Base-by-base conservation (phyloP, 2,113 vertebrate species). In the Brienomyrus longianalis region DNA sequence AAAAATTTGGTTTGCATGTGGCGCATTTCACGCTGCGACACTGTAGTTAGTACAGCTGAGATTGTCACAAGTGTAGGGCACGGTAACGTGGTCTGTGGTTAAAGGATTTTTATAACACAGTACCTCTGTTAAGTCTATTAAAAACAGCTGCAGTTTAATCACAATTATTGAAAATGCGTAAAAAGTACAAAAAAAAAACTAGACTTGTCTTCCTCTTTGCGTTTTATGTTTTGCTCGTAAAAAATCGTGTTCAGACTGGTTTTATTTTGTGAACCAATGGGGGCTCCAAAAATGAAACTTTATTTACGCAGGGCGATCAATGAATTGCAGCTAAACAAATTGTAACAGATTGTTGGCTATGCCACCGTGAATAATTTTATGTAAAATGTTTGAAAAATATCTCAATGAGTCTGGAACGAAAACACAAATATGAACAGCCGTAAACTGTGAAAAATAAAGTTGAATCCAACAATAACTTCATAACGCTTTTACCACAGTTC, bases 341-440 rank as follows among this genome's bases (percentile, higher is more conserved):
- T 88, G 39, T 83, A 89, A 89, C 88, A 89, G 88, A 89, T 89
- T 89, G 88, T 89, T 87, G 85, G 85, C 85, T 54, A 15, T 35
- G 85, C 51, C 50, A 54, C 85, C 19, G 45, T 87, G 48, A 87
- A 87, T 87, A 87, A 27, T 87, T 56, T 56, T 56, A 39, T 87
- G 85, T 51, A 87, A 87, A 84, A 87, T 87, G 85, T 87, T 48
- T 87, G 48, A 87, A 87, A 87, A 87, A 56, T 54, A 54, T 87
- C 50, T 87, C 85, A 87, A 87, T 87, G 51, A 87, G 85, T 39
- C 85, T 87, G 51, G 31, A 87, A 87, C 15, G 85, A 54, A 56
- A 87, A 54, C 85, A 87, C 51, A 87, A 87, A 87, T 87, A 87
- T 87, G 85, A 87, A 87, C 85, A 87, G 51, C 85, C 51, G 85